A percentile compares a stretch with the other conserved stretches of the same genome.
phyloP scores from a whole-genome alignment of 2,113 vertebrate genomes.

The Ornithorhynchus anatinus region DNA sequence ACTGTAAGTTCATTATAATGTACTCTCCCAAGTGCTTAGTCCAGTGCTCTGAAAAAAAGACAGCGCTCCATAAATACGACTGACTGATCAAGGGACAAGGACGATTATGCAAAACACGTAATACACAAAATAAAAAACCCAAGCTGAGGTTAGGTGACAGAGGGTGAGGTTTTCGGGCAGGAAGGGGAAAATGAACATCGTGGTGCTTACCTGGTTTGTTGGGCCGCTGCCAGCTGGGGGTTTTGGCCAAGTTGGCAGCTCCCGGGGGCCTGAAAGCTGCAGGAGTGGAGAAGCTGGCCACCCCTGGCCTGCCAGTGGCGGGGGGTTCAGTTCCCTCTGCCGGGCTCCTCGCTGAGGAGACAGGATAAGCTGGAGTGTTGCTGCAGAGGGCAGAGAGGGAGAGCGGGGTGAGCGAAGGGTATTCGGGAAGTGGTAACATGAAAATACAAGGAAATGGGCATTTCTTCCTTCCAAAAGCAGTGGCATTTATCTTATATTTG shows the following conservation, averaged over 20 bases:
- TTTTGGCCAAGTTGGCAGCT: conserved; percentile 59
- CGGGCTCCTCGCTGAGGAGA: conserved; percentile 63
- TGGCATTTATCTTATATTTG: too few relatives aligned
- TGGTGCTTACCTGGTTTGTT: conserved; percentile 69
- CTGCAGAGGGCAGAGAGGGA: conserved; percentile 56
- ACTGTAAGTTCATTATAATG: too few relatives aligned
- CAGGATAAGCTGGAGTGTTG: conserved; percentile 52
- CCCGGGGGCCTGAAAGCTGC: conserved; percentile 47
- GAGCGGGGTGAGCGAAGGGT: too few relatives aligned
- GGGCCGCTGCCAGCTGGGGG: conserved; percentile 63
- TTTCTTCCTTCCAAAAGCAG: too few relatives aligned
- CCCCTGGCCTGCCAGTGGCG: conserved; percentile 13
- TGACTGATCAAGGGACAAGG: neutral
- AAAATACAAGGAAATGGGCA: too few relatives aligned
- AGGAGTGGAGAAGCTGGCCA: conserved; percentile 22
- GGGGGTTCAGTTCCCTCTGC: conserved; percentile 58
- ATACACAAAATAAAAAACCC: neutral
- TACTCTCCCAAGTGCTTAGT: too few relatives aligned
- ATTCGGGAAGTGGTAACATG: too few relatives aligned
- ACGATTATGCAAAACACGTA: neutral
- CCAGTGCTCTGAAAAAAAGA: too few relatives aligned
- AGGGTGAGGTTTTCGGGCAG: neutral
- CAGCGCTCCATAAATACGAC: too few relatives aligned
- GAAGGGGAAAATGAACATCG: neutral
- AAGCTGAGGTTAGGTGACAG: neutral